These are phyloP conservation scores for Caenorhabditis macrosperma DNA, from an alignment of 2,888 invertebrate species.

Conservation along the genomic window DNA sequence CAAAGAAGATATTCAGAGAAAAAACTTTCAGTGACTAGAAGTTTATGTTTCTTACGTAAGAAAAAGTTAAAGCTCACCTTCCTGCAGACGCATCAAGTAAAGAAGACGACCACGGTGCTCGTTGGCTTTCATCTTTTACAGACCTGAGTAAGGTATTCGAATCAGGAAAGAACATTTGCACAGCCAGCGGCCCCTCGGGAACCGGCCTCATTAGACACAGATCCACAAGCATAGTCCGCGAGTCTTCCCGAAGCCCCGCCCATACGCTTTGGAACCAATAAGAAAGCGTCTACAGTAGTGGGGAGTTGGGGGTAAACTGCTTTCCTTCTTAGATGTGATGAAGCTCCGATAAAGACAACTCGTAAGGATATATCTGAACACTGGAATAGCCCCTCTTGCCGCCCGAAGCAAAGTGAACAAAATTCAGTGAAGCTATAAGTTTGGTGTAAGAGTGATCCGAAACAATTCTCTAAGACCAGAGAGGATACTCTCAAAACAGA, in stretches of 20 bases:
- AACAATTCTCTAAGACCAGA: too few species aligned
- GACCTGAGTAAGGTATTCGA: conserved; percentile 71
- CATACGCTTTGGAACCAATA: conserved; percentile 26
- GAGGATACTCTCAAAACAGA: too few species aligned
- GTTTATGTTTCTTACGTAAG: not conserved
- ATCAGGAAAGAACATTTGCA: conserved; percentile 70
- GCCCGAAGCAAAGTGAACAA: too few species aligned
- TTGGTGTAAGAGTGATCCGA: too few species aligned
- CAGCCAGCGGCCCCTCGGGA: conserved; percentile 69
- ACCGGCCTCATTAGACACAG: conserved; percentile 70
- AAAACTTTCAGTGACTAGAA: not conserved
- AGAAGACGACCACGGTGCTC: conserved; percentile 66
- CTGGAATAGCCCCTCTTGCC: too few species aligned
- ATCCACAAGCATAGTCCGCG: conserved; percentile 44
- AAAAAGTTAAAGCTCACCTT: conserved; percentile 61
- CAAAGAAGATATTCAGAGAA: not conserved
- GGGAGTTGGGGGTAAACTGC: not conserved
- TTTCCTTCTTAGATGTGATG: conserved; percentile 9
- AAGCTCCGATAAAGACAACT: conserved; percentile 25
- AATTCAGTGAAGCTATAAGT: too few species aligned
- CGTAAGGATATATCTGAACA: not conserved
- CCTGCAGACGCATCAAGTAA: conserved; percentile 70
- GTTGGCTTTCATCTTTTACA: conserved; percentile 68
- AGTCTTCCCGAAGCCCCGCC: conserved; percentile 52
- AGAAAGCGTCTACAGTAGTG: conserved; percentile 16